Percentiles rank a stretch among this genome's conserved stretches.
Evolutionary conservation across 2,888 invertebrate species (phyloP).

Genomic region (Drosophila yooni): DNA sequence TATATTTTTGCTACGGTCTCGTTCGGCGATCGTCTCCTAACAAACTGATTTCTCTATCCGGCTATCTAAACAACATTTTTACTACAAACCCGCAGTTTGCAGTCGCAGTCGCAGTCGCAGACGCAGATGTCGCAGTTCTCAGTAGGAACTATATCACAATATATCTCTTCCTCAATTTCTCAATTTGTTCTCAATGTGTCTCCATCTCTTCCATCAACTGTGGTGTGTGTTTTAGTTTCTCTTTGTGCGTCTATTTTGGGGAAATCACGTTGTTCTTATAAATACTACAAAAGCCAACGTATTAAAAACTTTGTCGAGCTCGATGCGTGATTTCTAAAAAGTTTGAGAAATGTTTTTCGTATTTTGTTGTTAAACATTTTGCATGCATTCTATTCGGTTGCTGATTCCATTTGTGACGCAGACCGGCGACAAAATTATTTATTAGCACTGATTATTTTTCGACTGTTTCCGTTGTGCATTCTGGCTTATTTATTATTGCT

Average conservation of each 20-base stretch:
- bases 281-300: conserved; percentile 22
- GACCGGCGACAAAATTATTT: conserved; percentile 26
- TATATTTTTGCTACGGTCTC: conserved; percentile 73
- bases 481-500: not conserved
- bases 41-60: conserved; percentile 75
- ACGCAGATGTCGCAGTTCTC: conserved; percentile 52
- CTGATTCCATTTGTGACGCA: conserved; percentile 18
- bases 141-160: conserved; percentile 40
- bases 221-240: conserved; percentile 19
- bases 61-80: conserved; percentile 67
- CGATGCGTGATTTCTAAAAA: conserved; percentile 36
- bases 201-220: conserved; percentile 39
- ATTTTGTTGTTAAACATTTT: conserved; percentile 62
- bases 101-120: conserved; percentile 14
- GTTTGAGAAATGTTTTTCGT: conserved; percentile 12
- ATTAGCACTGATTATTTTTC: conserved; percentile 19
- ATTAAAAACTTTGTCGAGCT: conserved; percentile 32
- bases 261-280: conserved; percentile 52
- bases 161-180: conserved; percentile 40
- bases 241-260: conserved; percentile 51
- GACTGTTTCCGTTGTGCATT: not conserved
- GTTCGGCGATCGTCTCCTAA: conserved; percentile 82
- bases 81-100: conserved; percentile 57
- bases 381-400: conserved; percentile 24
- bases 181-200: conserved; percentile 32